A percentile compares a stretch with the other conserved stretches of the same genome.
These are phyloP conservation scores for Syrrhaptes paradoxus DNA, from an alignment of 2,113 vertebrate species.

Conservation along the genomic window DNA sequence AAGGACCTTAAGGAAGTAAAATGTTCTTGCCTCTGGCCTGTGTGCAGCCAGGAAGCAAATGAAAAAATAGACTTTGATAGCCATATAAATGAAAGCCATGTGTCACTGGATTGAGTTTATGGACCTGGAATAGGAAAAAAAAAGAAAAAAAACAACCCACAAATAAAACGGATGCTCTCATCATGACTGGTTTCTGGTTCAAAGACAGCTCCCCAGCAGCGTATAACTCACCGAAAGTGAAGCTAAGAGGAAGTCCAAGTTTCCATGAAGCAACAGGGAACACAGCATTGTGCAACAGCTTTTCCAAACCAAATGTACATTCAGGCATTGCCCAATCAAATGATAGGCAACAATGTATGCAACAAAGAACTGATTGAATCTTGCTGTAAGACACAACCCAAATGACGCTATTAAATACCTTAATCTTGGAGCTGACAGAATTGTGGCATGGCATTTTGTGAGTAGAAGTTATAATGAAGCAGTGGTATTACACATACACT, in stretches of 20 bases:
- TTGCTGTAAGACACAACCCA: constrained; percentile 43
- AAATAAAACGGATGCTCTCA: constrained; percentile 39
- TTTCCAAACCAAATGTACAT: constrained; percentile 31
- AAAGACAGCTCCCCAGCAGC: constrained; percentile 6
- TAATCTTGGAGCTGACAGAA: constrained; percentile 57
- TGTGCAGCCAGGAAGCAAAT: not conserved
- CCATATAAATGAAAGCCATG: constrained; percentile 18
- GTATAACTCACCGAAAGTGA: constrained; percentile 51
- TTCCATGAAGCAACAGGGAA: constrained; percentile 59
- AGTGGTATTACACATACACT: not conserved
- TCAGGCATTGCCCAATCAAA: constrained; percentile 47
- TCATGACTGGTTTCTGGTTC: constrained; percentile 27
- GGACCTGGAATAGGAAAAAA: not conserved
- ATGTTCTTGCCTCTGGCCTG: not conserved
- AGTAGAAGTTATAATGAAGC: constrained; percentile 22
- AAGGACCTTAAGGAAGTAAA: not conserved
- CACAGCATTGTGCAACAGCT: constrained; percentile 38
- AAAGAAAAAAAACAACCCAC: not conserved
- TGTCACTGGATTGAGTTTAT: not conserved
- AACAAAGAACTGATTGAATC: constrained; percentile 60
- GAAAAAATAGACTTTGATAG: constrained; percentile 45
- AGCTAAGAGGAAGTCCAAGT: constrained; percentile 45
- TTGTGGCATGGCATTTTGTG: not conserved
- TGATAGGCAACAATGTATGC: constrained; percentile 22
- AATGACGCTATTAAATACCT: constrained; percentile 55